Evolutionary conservation across 2,113 vertebrate species (phyloP).

Genomic region (Otocyon megalotis): DNA sequence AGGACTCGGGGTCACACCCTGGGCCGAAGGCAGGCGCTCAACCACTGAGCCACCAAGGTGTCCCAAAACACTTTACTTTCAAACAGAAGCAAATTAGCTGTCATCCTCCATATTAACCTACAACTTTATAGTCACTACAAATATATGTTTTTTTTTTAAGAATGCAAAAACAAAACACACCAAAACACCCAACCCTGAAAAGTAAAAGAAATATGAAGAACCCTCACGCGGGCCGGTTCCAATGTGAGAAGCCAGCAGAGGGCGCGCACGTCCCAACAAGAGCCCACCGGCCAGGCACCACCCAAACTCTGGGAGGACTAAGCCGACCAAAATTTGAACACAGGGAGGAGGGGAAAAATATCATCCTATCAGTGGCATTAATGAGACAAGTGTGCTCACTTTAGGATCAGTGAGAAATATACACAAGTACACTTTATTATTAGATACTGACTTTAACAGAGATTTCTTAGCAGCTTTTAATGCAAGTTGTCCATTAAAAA

Average conservation of each 20-base stretch:
- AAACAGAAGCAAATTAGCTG: background rate
- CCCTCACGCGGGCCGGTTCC: background rate
- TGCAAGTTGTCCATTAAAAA: constrained; percentile 38
- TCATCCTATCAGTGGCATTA: background rate
- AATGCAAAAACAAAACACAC: constrained; percentile 40
- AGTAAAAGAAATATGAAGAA: constrained; percentile 20
- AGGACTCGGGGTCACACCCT: too few species aligned
- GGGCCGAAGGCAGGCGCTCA: too few species aligned
- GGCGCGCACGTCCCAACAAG: constrained; percentile 81
- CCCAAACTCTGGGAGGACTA: background rate
- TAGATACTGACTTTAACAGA: background rate
- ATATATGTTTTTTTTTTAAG: background rate
- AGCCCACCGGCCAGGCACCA: background rate
- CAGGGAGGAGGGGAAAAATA: background rate
- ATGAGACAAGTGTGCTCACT: background rate
- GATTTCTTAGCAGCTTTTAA: background rate
- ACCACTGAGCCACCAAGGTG: too few species aligned
- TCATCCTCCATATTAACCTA: background rate
- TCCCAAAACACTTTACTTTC: background rate
- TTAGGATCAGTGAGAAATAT: background rate
- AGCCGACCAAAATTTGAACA: constrained; percentile 38
- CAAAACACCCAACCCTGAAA: constrained; percentile 63
- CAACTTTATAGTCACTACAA: constrained; percentile 7
- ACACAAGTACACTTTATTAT: constrained; percentile 10
- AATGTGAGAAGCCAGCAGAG: constrained; percentile 83